Evolutionary conservation across 1,140 invertebrate genomes (phyloP), one percentile per base, ranked within the genome.

Genomic region (Hycleus cichorii): DNA sequence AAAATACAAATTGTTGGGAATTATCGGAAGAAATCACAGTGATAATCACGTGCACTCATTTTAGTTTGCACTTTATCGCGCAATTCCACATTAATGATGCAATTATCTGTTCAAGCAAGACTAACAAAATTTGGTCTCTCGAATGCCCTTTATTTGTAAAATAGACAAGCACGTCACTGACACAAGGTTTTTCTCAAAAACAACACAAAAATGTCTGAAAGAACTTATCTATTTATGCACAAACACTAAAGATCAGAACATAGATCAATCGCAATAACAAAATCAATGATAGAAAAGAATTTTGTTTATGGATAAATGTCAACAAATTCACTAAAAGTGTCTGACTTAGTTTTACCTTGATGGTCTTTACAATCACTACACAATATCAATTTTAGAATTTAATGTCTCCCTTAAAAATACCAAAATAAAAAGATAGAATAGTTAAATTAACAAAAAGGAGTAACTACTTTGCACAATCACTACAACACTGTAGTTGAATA

Each of bases 391-490:
- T 60, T 12, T 18, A 39, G 12, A 7, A 10, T 42, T 18, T 7
- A 32, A 32, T 32, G 7, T 4, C 7, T 32, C 32, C 32, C 32
- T 43, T 42, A 12, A 53, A 11, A 9, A 11, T 26, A 44, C 39
- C 39, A 24, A 46, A 45, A 24, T 45, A 11, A 44, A 50, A 11
- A 4, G 39, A 43, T 47, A 59, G 46, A 59, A 60, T 47, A 51
- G 18, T 27, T 46, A 32, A 51, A 32, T 32, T 5, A 40, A 43
- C 18, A 40, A 48, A 44, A 47, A 47, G 11, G 12, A 55, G 49
- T 55, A 62, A 62, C 63, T 67, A 64, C 63, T 53, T 32, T 53
- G 40, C 52, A 66, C 67, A 57, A 53, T 60, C 62, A 64, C 62
- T 64, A 65, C 60, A 59, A 63, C 63, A 67, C 63, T 57, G 52